Evolutionary conservation across 2,888 invertebrate genomes (phyloP), one percentile per base, ranked within the genome.

Genomic region (Leptinotarsa haldemani): DNA sequence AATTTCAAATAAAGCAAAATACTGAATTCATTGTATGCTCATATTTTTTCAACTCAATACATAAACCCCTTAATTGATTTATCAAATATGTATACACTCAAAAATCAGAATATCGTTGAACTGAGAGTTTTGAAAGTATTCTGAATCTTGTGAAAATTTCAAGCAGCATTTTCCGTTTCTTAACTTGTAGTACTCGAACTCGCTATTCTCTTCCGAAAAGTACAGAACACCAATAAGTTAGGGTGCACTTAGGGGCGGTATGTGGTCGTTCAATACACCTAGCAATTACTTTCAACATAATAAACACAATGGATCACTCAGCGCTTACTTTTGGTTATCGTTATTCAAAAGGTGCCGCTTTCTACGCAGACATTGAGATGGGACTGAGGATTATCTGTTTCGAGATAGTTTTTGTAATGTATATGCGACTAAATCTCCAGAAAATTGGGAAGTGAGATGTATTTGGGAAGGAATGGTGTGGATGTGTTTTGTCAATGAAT

Each of bases 261-360:
- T 79, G 79, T 76, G 77, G 79, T 78, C 77, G 77, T 78, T 78
- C 74, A 80, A 70, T 70, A 73, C 74, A 74, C 72, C 78, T 77
- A 77, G 79, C 81, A 82, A 82, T 81, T 81, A 80, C 81, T 77
- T 79, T 76, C 71, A 68, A 78, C 80, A 81, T 79, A 82, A 82
- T 79, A 67, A 63, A 50, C 70, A 79, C 79, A 81, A 81, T 77
- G 73, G 81, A 78, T 74, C 78, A 78, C 80, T 77, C 70, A 79
- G 71, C 71, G 78, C 79, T 78, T 77, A 76, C 77, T 78, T 79
- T 80, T 73, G 69, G 73, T 72, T 63, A 76, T 74, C 75, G 70
- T 65, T 56, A 70, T 75, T 65, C 70, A 65, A 78, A 76, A 78
- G 75, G 78, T 66, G 78, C 78, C 78, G 78, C 74, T 68, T 73